A percentile compares a stretch with the other conserved stretches of the same genome.
These are phyloP conservation scores for Zaprionus ornatus DNA, from an alignment of 1,140 invertebrate genomes.

Conservation along the genomic window DNA sequence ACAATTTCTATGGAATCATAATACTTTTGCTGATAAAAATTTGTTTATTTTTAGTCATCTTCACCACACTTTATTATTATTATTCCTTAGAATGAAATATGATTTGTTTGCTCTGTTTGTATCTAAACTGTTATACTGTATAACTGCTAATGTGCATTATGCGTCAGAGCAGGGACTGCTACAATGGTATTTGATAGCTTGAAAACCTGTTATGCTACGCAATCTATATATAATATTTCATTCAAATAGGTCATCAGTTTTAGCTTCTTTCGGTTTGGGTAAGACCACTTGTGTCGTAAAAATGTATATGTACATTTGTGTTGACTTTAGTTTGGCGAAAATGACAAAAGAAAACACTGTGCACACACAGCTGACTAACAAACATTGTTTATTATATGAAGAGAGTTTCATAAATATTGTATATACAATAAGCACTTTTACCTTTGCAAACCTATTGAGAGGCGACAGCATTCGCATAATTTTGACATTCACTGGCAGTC, in stretches of 20 bases:
- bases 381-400: no score
- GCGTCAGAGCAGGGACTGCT: background rate
- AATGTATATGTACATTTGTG: background rate
- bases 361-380: background rate
- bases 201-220: slow-evolving; percentile 33
- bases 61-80: background rate
- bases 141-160: background rate
- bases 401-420: background rate
- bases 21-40: no score
- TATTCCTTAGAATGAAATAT: background rate
- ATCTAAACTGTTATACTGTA: background rate
- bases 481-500: background rate
- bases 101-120: background rate
- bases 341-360: background rate
- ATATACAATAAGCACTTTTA: background rate
- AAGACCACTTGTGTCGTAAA: background rate
- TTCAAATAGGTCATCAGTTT: slow-evolving; percentile 33
- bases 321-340: background rate
- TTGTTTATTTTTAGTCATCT: background rate
- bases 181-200: background rate
- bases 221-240: slow-evolving; percentile 27
- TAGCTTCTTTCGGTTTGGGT: background rate
- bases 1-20: no score
- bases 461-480: background rate
- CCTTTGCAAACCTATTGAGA: background rate